Conservation (phyloP, 2,888 invertebrate genomes). For the Archips crataeganus region DNA sequence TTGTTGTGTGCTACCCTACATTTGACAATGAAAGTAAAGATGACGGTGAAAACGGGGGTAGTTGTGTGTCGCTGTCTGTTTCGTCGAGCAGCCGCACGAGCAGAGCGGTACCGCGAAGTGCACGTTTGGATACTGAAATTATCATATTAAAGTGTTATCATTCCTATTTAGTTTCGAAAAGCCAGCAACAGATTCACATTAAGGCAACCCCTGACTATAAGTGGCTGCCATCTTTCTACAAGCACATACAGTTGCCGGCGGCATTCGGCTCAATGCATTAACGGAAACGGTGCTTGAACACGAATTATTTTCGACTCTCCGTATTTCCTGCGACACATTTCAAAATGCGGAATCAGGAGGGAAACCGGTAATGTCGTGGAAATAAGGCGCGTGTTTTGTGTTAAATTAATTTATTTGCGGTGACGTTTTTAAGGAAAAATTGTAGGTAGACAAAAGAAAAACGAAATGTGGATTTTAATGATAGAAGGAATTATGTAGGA, state of each 20-base stretch:
- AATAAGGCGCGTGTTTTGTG: constrained; percentile 27
- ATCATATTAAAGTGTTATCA: too few relatives aligned
- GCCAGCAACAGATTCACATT: neutral
- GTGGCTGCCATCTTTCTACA: constrained; percentile 8
- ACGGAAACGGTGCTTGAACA: constrained; percentile 20
- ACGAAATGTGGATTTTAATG: constrained; percentile 3
- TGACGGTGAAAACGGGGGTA: too few relatives aligned
- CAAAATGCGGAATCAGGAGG: constrained; percentile 5
- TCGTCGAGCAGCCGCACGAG: too few relatives aligned
- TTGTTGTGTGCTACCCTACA: too few relatives aligned
- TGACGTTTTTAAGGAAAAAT: constrained; percentile 12
- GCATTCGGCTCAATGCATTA: constrained; percentile 4
- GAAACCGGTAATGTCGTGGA: constrained; percentile 13
- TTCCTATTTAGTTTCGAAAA: neutral
- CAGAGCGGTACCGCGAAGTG: too few relatives aligned
- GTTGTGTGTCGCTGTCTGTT: too few relatives aligned
- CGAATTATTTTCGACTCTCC: constrained; percentile 20
- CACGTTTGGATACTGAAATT: too few relatives aligned
- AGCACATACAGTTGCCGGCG: neutral
- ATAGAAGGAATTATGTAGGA: neutral
- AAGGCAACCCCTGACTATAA: neutral
- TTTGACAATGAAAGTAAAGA: too few relatives aligned
- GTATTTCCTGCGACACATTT: constrained; percentile 22
- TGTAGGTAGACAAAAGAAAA: constrained; percentile 14
- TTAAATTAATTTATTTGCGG: constrained; percentile 29